Base-by-base conservation (phyloP, 1,140 invertebrate species). In the Caenorhabditis inopinata region DNA sequence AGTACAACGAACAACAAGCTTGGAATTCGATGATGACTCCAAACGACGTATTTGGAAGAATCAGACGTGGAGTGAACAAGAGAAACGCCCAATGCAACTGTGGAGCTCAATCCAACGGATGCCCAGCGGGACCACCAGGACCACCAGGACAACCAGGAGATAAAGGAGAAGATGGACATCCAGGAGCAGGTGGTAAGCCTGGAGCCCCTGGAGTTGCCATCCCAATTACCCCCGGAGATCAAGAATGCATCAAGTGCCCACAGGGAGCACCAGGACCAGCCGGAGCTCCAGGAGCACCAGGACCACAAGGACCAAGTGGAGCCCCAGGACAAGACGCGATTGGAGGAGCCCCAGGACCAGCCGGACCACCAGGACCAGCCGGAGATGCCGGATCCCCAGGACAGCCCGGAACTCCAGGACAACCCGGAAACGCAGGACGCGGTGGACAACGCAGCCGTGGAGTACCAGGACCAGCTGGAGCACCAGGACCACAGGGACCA, bases 1-100 rank as follows among this genome's bases (percentile, higher is more conserved):
- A 81, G 80, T 42, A 47, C 35, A 49, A 58, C 21, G 80, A 78
- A 12, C 81, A 81, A 49, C 77, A 81, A n/a, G 83, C 83, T 23
- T 83, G 83, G 83, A 46, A 47, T 18, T 79, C 76, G 21, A 83
- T 83, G 83, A 81, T 75, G 21, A 25, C 14, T 0, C 38, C 48
- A 48, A 68, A 47, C 25, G 47, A 53, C 25, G 21, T 74, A 21
- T 51, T 32, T n/a, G 47, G 75, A 48, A 47, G 47, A 18, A 68
- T 76, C 49, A 49, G 53, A 16, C 35, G 80, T 51, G 77, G 76
- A 32, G 38, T 82, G 29, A 77, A 82, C 32, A 53, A 53, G 53
- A 38, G 76, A 45, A 35, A 42, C 3, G 76, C 49, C 21, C 49
- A 62, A 38, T 75, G 73, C 73, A 75, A 75, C 73, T 75, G 73